Base-by-base conservation (phyloP, 2,113 vertebrate genomes). In the Neolamprologus sp. region DNA sequence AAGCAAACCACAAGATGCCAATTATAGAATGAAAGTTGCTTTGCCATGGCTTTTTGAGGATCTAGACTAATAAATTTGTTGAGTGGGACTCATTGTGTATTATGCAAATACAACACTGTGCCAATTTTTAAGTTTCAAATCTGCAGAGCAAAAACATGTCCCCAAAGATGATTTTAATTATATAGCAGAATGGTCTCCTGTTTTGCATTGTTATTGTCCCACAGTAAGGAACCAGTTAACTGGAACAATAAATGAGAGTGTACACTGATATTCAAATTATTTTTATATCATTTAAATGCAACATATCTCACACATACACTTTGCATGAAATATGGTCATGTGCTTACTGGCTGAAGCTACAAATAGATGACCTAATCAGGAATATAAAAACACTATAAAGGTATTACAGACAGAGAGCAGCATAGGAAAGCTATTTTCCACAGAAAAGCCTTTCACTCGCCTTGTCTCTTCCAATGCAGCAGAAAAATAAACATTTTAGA, bases 1-100 rank as follows among this genome's bases (percentile, higher is more conserved):
- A 98, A 97, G 97, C 97, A 98, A 98, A 97, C 97, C 96, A 96
- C 96, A 96, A 97, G 96, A 97, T 97, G 96, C 96, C 96, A 96
- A 96, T 97, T 97, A 97, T 90, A 94, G 93, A 89, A 90, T 86
- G 94, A 96, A 95, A 96, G 96, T 95, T 95, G 96, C 94, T 92
- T 96, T 96, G 94, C 95, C 91, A 91, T 91, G 93, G 92, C 91
- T 95, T 95, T 96, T 94, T 95, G 91, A 91, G 90, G 92, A 96
- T 95, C 93, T 90, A 94, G 94, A 96, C 95, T 97, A 96, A 96
- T 96, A 96, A 87, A 95, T 94, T 95, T 96, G 95, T 96, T 96
- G 96, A 95, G 91, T 91, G 94, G 93, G 95, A 96, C 95, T 96
- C 92, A 95, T 95, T 96, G 95, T 96, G 92, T 95, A 96, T 96